Conservation (phyloP, 2,113 vertebrate genomes). For the Pithys albifrons region DNA sequence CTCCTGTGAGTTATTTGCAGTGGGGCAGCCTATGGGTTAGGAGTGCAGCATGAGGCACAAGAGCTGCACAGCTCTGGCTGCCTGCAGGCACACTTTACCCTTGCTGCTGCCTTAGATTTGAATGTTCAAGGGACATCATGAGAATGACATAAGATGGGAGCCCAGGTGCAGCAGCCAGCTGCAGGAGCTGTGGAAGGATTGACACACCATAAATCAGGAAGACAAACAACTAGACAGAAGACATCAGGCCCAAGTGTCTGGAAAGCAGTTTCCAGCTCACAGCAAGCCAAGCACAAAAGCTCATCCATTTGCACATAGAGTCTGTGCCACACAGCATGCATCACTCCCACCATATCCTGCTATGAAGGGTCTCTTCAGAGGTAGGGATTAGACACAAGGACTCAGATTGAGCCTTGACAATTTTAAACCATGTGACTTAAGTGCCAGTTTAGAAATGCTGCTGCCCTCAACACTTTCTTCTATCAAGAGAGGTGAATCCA, state of each 20-base stretch:
- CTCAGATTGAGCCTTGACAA: not conserved
- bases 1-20: not conserved
- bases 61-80: not conserved
- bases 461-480: not conserved
- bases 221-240: not conserved
- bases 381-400: fast-evolving
- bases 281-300: not conserved
- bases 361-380: not conserved
- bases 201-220: slow-evolving; percentile 37
- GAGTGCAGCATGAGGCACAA: not conserved
- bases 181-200: not conserved
- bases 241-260: not conserved
- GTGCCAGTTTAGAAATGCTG: not conserved
- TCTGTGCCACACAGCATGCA: not conserved
- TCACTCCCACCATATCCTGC: not conserved
- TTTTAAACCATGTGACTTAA: not conserved
- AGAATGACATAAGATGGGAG: not conserved
- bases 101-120: not conserved
- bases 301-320: not conserved
- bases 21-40: not conserved
- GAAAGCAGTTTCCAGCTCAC: slow-evolving; percentile 30
- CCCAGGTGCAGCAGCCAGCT: slow-evolving; percentile 42
- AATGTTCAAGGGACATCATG: not conserved
- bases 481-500: not conserved
- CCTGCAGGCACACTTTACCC: not conserved